phyloP scores from a whole-genome alignment of 1,140 invertebrate species.

The Caerostris extrusa region DNA sequence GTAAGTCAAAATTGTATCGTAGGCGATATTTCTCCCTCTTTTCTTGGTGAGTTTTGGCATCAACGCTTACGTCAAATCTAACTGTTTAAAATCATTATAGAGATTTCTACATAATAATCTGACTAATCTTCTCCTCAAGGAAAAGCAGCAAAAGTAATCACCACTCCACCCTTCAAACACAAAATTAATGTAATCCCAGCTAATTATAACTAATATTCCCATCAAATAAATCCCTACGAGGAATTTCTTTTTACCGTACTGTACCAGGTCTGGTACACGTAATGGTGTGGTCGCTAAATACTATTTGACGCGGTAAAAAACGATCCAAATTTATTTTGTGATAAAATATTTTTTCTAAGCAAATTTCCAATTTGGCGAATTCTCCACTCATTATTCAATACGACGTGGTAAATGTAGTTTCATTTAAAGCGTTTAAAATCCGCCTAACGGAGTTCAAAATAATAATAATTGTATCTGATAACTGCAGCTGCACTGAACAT shows the following conservation, averaged over 20 bases:
- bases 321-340: no score
- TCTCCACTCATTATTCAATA: no score
- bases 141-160: background rate
- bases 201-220: constrained; percentile 18
- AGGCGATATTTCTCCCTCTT: no score
- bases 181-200: background rate
- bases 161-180: background rate
- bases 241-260: background rate
- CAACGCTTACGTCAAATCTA: no score
- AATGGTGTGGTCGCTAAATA: background rate
- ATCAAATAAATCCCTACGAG: background rate
- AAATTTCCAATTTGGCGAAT: background rate
- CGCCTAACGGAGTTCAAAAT: constrained; percentile 7
- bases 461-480: constrained; percentile 50
- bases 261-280: background rate
- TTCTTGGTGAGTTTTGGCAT: no score
- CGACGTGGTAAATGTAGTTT: constrained; percentile 23
- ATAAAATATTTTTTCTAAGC: background rate
- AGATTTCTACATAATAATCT: no score
- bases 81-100: no score
- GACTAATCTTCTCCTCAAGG: no score
- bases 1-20: no score
- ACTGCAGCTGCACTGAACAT: constrained; percentile 2
- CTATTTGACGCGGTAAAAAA: background rate
- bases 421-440: constrained; percentile 36